phyloP scores from a whole-genome alignment of 2,113 vertebrate species.

The Paradoxurus hermaphroditus region DNA sequence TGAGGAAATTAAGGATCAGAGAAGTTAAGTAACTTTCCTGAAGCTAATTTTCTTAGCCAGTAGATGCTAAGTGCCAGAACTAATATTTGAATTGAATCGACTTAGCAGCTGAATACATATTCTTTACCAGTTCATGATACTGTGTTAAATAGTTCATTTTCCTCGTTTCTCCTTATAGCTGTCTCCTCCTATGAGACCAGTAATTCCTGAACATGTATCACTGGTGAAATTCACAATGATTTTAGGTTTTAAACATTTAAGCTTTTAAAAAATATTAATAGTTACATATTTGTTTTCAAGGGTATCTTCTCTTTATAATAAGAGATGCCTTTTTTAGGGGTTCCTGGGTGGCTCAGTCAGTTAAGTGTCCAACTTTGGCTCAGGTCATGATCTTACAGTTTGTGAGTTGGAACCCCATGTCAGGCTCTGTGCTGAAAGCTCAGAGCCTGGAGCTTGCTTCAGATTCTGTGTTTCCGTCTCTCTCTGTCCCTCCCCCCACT shows the following conservation, averaged over 20 bases:
- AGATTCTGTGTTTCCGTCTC: too few species aligned
- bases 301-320: neutral
- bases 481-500: too few species aligned
- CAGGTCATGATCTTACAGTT: too few species aligned
- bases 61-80: neutral
- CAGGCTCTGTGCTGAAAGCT: too few species aligned
- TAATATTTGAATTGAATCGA: neutral
- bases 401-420: too few species aligned
- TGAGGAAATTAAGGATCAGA: conserved; percentile 6
- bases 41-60: neutral
- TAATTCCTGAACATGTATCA: neutral
- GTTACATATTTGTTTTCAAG: neutral
- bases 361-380: too few species aligned
- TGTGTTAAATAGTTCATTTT: neutral
- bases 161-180: neutral
- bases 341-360: too few species aligned
- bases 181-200: neutral
- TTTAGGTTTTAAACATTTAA: neutral
- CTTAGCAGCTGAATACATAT: neutral
- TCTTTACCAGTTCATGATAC: neutral
- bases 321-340: neutral
- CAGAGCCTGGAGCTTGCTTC: too few species aligned
- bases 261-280: neutral
- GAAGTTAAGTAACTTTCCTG: neutral
- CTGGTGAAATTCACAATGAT: neutral